These are phyloP conservation scores for Triplophysa dalaica DNA, from an alignment of 2,113 vertebrate genomes.

Conservation along the genomic window DNA sequence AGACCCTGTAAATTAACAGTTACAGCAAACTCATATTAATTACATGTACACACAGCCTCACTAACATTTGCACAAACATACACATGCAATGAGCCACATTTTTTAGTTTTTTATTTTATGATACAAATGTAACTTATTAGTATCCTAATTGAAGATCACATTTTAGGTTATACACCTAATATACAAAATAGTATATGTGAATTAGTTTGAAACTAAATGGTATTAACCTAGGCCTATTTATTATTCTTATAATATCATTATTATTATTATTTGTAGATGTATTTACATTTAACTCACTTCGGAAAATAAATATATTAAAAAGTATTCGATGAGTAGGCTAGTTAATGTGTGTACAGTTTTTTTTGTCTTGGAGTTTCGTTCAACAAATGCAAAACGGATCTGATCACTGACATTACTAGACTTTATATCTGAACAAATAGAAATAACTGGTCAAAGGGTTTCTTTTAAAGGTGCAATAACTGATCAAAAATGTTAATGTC, in stretches of 20 bases:
- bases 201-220: too few relatives aligned
- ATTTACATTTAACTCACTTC: too few relatives aligned
- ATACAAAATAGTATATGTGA: too few relatives aligned
- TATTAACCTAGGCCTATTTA: too few relatives aligned
- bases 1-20: slow-evolving; percentile 12
- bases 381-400: background rate
- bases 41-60: background rate
- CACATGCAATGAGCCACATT: too few relatives aligned
- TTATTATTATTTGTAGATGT: too few relatives aligned
- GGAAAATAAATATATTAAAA: too few relatives aligned
- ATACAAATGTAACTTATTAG: background rate
- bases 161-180: too few relatives aligned
- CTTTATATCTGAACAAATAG: background rate
- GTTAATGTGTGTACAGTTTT: too few relatives aligned
- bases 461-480: background rate
- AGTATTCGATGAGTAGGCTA: too few relatives aligned
- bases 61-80: background rate
- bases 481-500: background rate
- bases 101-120: too few relatives aligned
- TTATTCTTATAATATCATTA: too few relatives aligned
- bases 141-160: background rate
- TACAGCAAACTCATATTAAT: background rate
- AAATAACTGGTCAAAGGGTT: background rate
- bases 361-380: background rate
- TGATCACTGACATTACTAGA: background rate